Conservation (phyloP, 2,797 vertebrate genomes). For the Protonibea diacanthus region DNA sequence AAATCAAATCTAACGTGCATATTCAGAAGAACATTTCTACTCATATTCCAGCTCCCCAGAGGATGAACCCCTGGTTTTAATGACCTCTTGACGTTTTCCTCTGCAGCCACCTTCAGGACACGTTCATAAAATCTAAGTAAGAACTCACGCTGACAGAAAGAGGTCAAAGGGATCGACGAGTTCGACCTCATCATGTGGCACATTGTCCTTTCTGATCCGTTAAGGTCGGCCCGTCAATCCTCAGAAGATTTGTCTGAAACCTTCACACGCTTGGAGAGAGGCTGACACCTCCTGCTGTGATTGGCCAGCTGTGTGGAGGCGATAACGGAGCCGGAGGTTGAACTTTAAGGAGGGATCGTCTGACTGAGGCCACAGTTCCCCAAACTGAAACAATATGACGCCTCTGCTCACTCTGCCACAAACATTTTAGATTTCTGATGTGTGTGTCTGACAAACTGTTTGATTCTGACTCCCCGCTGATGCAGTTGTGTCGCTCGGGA, state of each 20-base stretch:
- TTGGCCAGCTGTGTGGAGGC: background rate
- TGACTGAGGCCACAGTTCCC: no score
- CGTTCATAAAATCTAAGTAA: background rate
- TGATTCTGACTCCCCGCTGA: no score
- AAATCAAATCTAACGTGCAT: background rate
- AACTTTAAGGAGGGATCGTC: no score
- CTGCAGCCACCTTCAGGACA: background rate
- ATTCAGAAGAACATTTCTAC: background rate
- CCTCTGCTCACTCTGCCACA: no score
- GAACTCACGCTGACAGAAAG: constrained; percentile 5
- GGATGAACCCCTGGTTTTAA: background rate
- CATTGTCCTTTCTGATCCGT: background rate
- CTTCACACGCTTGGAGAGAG: no score
- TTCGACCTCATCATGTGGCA: background rate
- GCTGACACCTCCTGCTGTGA: background rate
- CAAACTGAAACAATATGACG: no score
- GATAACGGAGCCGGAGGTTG: no score
- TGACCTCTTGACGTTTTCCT: background rate
- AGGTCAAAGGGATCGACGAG: constrained; percentile 10
- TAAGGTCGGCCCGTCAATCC: no score
- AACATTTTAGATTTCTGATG: no score
- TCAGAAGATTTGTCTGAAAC: no score
- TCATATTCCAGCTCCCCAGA: background rate
- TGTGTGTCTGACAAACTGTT: no score
- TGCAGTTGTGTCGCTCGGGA: no score